phyloP scores from a whole-genome alignment of 2,888 invertebrate species.

The Tiphia femorata region DNA sequence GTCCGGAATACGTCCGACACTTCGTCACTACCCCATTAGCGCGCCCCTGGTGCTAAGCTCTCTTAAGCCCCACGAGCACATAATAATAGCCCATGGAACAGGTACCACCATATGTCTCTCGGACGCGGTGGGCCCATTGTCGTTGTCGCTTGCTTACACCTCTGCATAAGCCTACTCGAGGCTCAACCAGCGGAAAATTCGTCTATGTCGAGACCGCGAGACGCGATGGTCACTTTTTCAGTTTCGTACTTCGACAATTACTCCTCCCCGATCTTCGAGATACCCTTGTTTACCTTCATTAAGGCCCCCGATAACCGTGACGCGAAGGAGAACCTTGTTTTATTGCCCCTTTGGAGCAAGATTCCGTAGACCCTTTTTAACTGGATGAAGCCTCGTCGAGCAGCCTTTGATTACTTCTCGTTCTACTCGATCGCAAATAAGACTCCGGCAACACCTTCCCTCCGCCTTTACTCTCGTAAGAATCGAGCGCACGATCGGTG shows the following conservation, averaged over 20 bases:
- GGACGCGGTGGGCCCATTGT: slow-evolving; percentile 48
- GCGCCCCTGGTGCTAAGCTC: slow-evolving; percentile 54
- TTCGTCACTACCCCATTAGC: slow-evolving; percentile 49
- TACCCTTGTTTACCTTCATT: not conserved
- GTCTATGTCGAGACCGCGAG: slow-evolving; percentile 55
- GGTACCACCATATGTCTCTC: slow-evolving; percentile 64
- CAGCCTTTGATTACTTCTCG: not conserved
- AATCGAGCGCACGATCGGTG: too few species aligned
- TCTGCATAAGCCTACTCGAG: slow-evolving; percentile 48
- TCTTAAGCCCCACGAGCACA: slow-evolving; percentile 61
- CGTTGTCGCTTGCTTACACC: slow-evolving; percentile 40
- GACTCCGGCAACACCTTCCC: not conserved
- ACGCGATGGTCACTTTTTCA: slow-evolving; percentile 55
- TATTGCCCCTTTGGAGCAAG: too few species aligned
- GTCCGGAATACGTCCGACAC: slow-evolving; percentile 38
- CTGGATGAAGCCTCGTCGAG: too few species aligned
- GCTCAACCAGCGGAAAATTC: slow-evolving; percentile 65
- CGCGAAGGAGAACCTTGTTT: too few species aligned
- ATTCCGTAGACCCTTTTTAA: too few species aligned
- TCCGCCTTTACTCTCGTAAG: too few species aligned
- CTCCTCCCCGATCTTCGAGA: too few species aligned
- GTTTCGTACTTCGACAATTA: not conserved
- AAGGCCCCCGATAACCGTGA: too few species aligned
- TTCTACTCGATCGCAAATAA: too few species aligned
- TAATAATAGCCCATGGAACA: slow-evolving; percentile 64